A percentile compares a stretch with the other conserved stretches of the same genome.
Conservation (phyloP, 1,140 invertebrate genomes). For the Vollenhovia emeryi region DNA sequence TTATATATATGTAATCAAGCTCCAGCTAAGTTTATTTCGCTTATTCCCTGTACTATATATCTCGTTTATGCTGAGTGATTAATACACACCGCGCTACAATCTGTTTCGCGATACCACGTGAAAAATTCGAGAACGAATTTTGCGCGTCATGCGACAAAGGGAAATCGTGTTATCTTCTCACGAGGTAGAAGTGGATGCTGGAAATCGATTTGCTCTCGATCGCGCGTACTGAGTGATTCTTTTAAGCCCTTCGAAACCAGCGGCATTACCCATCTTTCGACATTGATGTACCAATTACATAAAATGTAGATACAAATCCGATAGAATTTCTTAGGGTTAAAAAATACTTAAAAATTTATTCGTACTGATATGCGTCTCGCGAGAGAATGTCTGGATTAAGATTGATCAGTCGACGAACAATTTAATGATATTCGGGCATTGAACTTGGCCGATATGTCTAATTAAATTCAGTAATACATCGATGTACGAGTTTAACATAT, state of each 20-base stretch:
- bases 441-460: constrained; percentile 68
- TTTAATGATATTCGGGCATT: constrained; percentile 62
- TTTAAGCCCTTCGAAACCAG: constrained; percentile 70
- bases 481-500: constrained; percentile 45
- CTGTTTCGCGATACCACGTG: constrained; percentile 60
- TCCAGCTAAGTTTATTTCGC: constrained; percentile 77
- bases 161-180: constrained; percentile 54
- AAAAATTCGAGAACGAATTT: constrained; percentile 58
- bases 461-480: constrained; percentile 63
- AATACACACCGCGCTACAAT: constrained; percentile 68
- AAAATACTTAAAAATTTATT: constrained; percentile 69
- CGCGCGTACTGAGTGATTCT: constrained; percentile 48
- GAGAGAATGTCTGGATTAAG: constrained; percentile 53
- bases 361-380: constrained; percentile 69
- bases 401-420: constrained; percentile 46
- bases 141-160: constrained; percentile 50
- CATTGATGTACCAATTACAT: constrained; percentile 24
- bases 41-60: constrained; percentile 72
- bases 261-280: constrained; percentile 28
- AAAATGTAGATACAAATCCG: constrained; percentile 47
- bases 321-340: constrained; percentile 57
- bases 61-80: constrained; percentile 72
- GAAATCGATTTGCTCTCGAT: constrained; percentile 59
- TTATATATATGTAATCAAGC: constrained; percentile 79
- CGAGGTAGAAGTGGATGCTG: constrained; percentile 65